Base-by-base conservation (phyloP, 2,797 vertebrate species). In the Lutjanus campechanus region DNA sequence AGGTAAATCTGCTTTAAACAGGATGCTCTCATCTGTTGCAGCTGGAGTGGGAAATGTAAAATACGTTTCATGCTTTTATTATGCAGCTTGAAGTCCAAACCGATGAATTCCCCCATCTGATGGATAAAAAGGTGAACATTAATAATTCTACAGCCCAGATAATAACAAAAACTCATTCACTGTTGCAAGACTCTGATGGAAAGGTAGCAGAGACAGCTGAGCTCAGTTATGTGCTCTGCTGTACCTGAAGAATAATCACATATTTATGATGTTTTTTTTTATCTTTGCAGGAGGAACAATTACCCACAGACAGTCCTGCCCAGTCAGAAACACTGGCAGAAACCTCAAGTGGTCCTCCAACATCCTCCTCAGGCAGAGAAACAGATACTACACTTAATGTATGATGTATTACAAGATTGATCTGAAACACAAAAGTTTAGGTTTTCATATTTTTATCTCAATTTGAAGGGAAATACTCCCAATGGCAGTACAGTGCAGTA, bases 1-100 rank as follows among this genome's bases (percentile, higher is more conserved):
- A 89, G 91, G 94, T 94, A 71, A 10, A 73, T 58, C 20, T 44
- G 55, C 62, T 40, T 62, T 56, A 66, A 41, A 74, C 55, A 47
- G 63, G 46, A 63, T 58, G 36, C 44, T 72, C 55, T 73, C 63
- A 59, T 85, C 76, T 77, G 51, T 75, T 69, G 59, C 70, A 58
- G 63, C 60, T 80, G 40, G 49, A 49, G 46, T 63, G 25, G 25
- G 22, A 66, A 62, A 83, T 49, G 17, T 49, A n/a, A 67, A 54
- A 60, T 63, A 25, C 50, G 29, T 55, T 64, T 11, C 12, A 15
- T 77, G 20, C 55, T 70, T 83, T 60, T 73, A 54, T 73, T 20
- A 59, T 53, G 43, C 76, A 91, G 89, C 82, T 58, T 55, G 20
- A 81, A 65, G 65, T 78, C 75, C 83, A 77, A 61, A 88, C 69